These are phyloP conservation scores for Nanorana parkeri DNA, from an alignment of 2,113 vertebrate species.

Conservation along the genomic window DNA sequence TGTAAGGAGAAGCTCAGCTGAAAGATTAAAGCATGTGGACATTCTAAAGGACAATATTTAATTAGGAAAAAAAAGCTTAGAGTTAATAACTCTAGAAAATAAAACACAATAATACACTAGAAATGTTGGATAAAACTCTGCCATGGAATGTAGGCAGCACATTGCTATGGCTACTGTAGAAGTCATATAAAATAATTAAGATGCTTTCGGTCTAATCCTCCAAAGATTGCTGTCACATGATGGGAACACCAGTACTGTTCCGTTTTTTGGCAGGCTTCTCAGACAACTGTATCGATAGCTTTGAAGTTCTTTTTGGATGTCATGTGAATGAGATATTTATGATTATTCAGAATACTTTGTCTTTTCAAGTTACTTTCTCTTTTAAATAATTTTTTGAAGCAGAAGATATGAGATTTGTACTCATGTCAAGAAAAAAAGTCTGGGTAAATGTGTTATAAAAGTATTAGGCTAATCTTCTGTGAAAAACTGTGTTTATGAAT, in stretches of 20 bases:
- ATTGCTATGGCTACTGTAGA: conserved; percentile 30
- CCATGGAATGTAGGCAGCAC: not conserved
- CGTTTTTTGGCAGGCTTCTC: conserved; percentile 48
- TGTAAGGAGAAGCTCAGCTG: too few species aligned
- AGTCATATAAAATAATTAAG: conserved; percentile 37
- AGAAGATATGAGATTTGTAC: conserved; percentile 48
- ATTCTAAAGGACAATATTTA: too few species aligned
- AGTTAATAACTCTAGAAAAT: not conserved
- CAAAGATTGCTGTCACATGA: conserved; percentile 43
- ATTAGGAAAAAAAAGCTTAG: not conserved
- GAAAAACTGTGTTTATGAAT: not conserved
- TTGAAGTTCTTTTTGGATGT: conserved; percentile 50
- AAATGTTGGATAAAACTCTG: not conserved
- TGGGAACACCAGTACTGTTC: conserved; percentile 15
- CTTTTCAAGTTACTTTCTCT: conserved; percentile 36
- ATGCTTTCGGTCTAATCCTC: conserved; percentile 32
- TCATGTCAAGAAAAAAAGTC: conserved; percentile 1
- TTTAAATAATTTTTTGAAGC: conserved; percentile 53
- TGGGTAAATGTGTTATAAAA: conserved; percentile 13
- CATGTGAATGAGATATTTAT: conserved; percentile 45
- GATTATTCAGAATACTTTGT: conserved; percentile 50
- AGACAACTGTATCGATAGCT: conserved; percentile 31
- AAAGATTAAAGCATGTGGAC: too few species aligned
- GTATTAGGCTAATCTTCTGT: conserved; percentile 1
- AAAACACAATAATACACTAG: not conserved